Conservation (phyloP, 2,113 vertebrate genomes). For the Picathartes gymnocephalus region DNA sequence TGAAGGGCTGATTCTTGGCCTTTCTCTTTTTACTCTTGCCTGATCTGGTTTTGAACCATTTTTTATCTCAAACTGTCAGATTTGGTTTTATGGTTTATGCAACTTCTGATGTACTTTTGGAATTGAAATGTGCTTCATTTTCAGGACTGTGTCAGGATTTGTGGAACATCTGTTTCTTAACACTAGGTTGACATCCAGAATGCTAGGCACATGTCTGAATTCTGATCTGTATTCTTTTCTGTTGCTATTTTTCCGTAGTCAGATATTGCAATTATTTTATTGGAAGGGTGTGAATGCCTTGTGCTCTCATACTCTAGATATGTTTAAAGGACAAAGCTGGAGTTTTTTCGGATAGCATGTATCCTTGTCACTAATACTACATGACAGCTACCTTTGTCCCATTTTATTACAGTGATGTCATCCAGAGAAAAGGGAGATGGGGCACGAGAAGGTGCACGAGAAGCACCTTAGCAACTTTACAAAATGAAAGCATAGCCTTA, state of each 20-base stretch:
- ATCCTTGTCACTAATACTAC: background rate
- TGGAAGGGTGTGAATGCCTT: background rate
- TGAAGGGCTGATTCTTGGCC: background rate
- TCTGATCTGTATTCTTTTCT: background rate
- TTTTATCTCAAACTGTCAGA: background rate
- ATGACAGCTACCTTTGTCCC: background rate
- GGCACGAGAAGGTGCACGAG: background rate
- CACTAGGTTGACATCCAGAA: background rate
- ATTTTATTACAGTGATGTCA: background rate
- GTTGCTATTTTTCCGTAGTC: background rate
- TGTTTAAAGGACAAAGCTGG: background rate
- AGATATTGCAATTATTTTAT: background rate
- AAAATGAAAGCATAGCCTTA: background rate
- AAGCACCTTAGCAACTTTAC: background rate
- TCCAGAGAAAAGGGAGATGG: background rate
- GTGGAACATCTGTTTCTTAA: background rate
- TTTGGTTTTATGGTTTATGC: background rate
- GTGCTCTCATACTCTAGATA: background rate
- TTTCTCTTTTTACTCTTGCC: background rate
- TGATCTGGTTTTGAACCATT: background rate
- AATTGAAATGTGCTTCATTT: background rate
- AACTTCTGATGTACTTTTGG: background rate
- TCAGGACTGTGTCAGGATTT: background rate
- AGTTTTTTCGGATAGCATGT: background rate
- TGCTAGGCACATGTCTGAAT: background rate